Conservation (phyloP, 1,140 invertebrate genomes). For the Cecropterus lyciades region DNA sequence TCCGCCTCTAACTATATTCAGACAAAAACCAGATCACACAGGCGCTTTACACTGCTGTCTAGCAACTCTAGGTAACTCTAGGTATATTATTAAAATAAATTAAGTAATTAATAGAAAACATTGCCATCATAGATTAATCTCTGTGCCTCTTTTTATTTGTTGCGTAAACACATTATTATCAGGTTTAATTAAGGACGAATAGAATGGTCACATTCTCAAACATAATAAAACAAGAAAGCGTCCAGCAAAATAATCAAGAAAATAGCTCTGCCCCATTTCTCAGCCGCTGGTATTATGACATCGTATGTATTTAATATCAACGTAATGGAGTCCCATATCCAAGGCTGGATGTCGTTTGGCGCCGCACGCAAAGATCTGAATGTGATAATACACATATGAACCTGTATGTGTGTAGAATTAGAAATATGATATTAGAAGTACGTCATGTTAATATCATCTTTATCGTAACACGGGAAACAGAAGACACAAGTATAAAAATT, state of each 20-base stretch:
- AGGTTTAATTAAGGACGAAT: too few relatives aligned
- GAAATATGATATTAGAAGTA: not conserved
- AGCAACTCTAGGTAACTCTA: too few relatives aligned
- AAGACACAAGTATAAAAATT: too few relatives aligned
- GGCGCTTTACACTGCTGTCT: too few relatives aligned
- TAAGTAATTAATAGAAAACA: too few relatives aligned
- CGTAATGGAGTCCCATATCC: constrained; percentile 15
- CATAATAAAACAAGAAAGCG: not conserved
- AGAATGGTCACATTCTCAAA: not conserved
- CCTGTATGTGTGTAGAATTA: not conserved
- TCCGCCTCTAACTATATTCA: too few relatives aligned
- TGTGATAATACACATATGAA: constrained; percentile 11
- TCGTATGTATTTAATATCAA: constrained; percentile 17
- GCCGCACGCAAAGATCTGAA: constrained; percentile 21
- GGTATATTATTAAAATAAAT: too few relatives aligned
- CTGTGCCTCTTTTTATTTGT: too few relatives aligned
- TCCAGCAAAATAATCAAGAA: constrained; percentile 10
- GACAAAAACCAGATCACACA: too few relatives aligned
- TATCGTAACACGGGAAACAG: too few relatives aligned
- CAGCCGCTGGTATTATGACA: constrained; percentile 17
- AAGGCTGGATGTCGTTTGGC: constrained; percentile 21
- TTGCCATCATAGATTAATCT: too few relatives aligned
- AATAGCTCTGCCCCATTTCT: constrained; percentile 3
- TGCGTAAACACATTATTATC: too few relatives aligned
- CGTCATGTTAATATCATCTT: not conserved